A percentile compares a stretch with the other conserved stretches of the same genome.
Evolutionary conservation across 2,888 invertebrate genomes (phyloP).

Genomic region (Diloba caeruleocephala): DNA sequence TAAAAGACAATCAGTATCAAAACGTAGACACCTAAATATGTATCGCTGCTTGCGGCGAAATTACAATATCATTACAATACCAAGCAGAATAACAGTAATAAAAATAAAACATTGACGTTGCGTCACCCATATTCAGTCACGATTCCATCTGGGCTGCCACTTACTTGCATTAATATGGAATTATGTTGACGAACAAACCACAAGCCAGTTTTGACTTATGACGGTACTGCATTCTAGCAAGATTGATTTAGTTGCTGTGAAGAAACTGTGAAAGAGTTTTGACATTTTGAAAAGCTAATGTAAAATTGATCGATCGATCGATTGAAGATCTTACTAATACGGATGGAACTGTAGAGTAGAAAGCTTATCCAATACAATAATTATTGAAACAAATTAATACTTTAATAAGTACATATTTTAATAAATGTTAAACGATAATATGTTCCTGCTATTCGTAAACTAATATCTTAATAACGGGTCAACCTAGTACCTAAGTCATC

Average conservation of each 20-base stretch:
- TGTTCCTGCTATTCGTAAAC: slow-evolving; percentile 4
- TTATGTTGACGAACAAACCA: slow-evolving; percentile 67
- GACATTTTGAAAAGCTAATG: not conserved
- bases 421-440: slow-evolving; percentile 5
- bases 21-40: slow-evolving; percentile 5
- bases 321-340: no score
- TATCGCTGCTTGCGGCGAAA: slow-evolving; percentile 11
- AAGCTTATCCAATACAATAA: slow-evolving; percentile 37
- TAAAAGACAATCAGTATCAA: slow-evolving; percentile 7
- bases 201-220: slow-evolving; percentile 42
- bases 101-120: slow-evolving; percentile 59
- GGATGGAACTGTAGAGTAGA: slow-evolving; percentile 42
- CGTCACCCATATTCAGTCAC: slow-evolving; percentile 78
- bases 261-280: not conserved
- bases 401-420: no score
- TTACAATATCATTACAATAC: slow-evolving; percentile 50
- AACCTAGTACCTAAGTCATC: no score
- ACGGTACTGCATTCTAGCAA: slow-evolving; percentile 5
- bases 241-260: slow-evolving; percentile 1
- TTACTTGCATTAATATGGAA: slow-evolving; percentile 77
- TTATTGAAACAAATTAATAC: slow-evolving; percentile 26
- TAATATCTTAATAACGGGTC: no score
- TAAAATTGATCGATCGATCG: not conserved
- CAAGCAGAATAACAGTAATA: slow-evolving; percentile 50
- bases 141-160: slow-evolving; percentile 74